Conservation (phyloP, 2,888 invertebrate species). For the Brenthis ino region DNA sequence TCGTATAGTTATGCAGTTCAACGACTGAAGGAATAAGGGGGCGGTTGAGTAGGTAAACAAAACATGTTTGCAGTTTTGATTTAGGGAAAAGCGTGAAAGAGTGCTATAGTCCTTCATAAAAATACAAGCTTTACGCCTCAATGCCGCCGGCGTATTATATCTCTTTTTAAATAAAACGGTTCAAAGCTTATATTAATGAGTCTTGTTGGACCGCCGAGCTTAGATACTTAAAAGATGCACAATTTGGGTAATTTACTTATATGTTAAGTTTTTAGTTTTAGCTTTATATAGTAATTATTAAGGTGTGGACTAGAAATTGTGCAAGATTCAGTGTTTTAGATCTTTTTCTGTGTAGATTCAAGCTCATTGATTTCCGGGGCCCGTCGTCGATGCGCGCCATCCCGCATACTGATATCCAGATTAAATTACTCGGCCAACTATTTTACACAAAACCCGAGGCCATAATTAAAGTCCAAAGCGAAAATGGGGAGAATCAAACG, state of each 20-base stretch:
- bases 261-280: background rate
- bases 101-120: conserved; percentile 43
- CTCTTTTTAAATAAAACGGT: conserved; percentile 28
- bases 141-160: conserved; percentile 31
- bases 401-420: conserved; percentile 76
- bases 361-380: conserved; percentile 48
- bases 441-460: conserved; percentile 81
- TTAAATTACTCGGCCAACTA: conserved; percentile 81
- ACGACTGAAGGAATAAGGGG: conserved; percentile 77
- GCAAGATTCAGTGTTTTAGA: conserved; percentile 16
- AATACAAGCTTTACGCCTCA: conserved; percentile 40
- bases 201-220: conserved; percentile 15
- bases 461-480: conserved; percentile 79
- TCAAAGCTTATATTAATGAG: conserved; percentile 26
- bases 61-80: conserved; percentile 70
- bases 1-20: conserved; percentile 79
- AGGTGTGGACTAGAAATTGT: conserved; percentile 7
- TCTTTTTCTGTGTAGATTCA: conserved; percentile 34
- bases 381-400: conserved; percentile 62
- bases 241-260: conserved; percentile 12
- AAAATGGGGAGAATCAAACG: conserved; percentile 80
- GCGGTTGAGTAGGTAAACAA: conserved; percentile 67
- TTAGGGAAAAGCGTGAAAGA: conserved; percentile 54
- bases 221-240: conserved; percentile 12
- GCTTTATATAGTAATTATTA: conserved; percentile 6